phyloP scores from a whole-genome alignment of 2,113 vertebrate species.

The Siphamia tubifer region DNA sequence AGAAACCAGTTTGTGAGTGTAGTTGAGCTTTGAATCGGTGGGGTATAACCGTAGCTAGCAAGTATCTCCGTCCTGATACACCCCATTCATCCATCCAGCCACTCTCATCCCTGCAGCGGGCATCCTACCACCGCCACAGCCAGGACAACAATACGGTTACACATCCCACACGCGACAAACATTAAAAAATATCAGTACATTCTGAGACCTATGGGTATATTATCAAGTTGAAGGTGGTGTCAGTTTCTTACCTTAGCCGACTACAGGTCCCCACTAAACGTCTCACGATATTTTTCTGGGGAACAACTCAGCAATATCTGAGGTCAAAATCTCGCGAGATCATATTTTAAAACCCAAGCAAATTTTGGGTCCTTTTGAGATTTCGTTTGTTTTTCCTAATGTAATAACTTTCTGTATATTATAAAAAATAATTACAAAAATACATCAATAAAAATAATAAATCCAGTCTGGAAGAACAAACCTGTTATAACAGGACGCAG shows the following conservation, averaged over 20 bases:
- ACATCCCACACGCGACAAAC: background rate
- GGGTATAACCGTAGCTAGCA: conserved; percentile 27
- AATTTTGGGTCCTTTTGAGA: background rate
- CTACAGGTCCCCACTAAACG: conserved; percentile 20
- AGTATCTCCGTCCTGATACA: conserved; percentile 7
- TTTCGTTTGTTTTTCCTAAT: too few relatives aligned
- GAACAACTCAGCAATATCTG: conserved; percentile 12
- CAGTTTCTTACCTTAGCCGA: conserved; percentile 54
- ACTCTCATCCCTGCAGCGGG: conserved; percentile 25
- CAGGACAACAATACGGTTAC: background rate
- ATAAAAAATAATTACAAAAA: too few relatives aligned
- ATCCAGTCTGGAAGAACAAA: too few relatives aligned
- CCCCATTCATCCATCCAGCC: conserved; percentile 45
- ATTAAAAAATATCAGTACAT: background rate
- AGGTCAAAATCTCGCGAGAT: conserved; percentile 60
- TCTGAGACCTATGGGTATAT: background rate
- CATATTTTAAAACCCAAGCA: background rate
- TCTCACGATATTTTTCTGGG: conserved; percentile 48
- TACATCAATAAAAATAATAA: too few relatives aligned
- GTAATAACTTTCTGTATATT: too few relatives aligned
- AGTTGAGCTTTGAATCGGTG: background rate
- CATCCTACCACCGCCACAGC: background rate
- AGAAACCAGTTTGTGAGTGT: background rate
- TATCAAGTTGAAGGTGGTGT: background rate
- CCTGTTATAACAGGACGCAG: too few relatives aligned